A percentile compares a stretch with the other conserved stretches of the same genome.
These are phyloP conservation scores for Burhinus oedicnemus DNA, from an alignment of 2,113 vertebrate genomes.

Conservation along the genomic window DNA sequence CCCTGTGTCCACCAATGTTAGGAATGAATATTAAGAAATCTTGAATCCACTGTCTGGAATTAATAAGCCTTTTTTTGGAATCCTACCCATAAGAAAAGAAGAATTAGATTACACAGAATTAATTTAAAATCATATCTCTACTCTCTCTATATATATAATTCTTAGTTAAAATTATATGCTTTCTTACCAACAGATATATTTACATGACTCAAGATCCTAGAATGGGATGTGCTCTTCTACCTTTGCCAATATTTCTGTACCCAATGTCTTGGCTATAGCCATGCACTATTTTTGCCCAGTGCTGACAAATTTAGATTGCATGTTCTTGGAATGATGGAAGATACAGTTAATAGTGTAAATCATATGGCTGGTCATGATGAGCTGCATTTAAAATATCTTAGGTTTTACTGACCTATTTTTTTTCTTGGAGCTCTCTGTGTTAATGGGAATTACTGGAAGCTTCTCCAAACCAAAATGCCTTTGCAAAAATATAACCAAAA, in stretches of 20 bases:
- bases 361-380: background rate
- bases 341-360: background rate
- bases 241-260: background rate
- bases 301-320: constrained; percentile 10
- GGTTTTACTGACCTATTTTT: background rate
- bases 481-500: background rate
- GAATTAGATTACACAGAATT: background rate
- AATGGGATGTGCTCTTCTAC: background rate
- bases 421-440: background rate
- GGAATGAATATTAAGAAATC: background rate
- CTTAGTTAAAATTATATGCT: background rate
- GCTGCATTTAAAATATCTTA: background rate
- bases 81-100: background rate
- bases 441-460: background rate
- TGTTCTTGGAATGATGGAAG: background rate
- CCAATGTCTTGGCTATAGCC: background rate
- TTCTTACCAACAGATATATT: background rate
- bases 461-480: background rate
- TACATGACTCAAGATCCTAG: background rate
- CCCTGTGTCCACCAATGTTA: background rate
- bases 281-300: background rate
- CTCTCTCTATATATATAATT: background rate
- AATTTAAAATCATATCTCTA: background rate
- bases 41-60: background rate
- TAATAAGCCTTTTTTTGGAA: background rate